phyloP scores from a whole-genome alignment of 2,113 vertebrate genomes.

The Notarius quadriscutis region DNA sequence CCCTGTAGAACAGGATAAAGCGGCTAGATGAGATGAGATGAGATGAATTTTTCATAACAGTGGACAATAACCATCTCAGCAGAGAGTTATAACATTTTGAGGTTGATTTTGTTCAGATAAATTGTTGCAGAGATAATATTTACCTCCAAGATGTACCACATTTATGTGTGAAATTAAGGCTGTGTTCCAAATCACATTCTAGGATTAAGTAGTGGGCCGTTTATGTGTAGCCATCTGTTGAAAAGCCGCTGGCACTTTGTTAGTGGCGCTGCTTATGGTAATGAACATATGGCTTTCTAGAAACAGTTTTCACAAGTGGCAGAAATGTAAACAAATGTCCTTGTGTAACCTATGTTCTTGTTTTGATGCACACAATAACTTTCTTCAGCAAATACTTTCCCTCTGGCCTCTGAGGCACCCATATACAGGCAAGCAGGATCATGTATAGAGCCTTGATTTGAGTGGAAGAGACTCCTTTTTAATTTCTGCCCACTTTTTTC shows the following conservation, averaged over 20 bases:
- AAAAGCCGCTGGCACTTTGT: constrained; percentile 36
- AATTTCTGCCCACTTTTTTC: constrained; percentile 24
- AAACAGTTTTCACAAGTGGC: constrained; percentile 9
- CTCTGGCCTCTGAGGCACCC: not conserved
- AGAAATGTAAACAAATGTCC: not conserved
- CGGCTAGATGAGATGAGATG: too few species aligned
- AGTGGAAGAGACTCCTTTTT: constrained; percentile 15
- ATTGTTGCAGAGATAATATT: not conserved
- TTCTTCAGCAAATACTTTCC: constrained; percentile 7
- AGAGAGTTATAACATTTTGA: not conserved
- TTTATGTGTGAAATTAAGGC: constrained; percentile 4
- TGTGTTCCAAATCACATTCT: constrained; percentile 3
- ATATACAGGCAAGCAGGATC: constrained; percentile 16
- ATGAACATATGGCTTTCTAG: constrained; percentile 43
- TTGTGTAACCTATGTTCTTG: not conserved
- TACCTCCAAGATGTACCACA: constrained; percentile 8
- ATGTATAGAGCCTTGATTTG: not conserved
- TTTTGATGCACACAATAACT: not conserved
- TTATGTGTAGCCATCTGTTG: constrained; percentile 39
- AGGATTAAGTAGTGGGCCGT: constrained; percentile 23
- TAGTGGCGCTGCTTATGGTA: constrained; percentile 29
- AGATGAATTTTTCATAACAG: not conserved
- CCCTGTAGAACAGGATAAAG: too few species aligned
- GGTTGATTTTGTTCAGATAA: constrained; percentile 22
- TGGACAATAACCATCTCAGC: not conserved